Conservation (phyloP, 2,797 vertebrate species). For the Cryptoprocta ferox region DNA sequence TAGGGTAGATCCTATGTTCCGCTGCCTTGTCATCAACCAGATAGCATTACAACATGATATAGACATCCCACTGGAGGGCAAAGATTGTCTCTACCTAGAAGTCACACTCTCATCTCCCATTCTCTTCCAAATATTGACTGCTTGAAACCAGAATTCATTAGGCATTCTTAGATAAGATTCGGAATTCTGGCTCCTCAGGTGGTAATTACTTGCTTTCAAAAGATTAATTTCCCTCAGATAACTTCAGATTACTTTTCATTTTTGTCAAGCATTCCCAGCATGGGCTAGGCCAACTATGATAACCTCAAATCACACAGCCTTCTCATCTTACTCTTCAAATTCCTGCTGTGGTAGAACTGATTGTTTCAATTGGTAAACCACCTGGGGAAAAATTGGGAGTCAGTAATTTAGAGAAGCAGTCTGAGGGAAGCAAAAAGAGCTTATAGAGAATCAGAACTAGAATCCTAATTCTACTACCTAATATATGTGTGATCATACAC, state of each 20-base stretch:
- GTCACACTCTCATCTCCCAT: neutral
- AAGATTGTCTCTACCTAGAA: neutral
- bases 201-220: neutral
- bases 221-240: neutral
- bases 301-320: neutral
- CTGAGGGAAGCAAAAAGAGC: neutral
- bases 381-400: neutral
- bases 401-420: neutral
- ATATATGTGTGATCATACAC: neutral
- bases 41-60: neutral
- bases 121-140: neutral
- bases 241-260: neutral
- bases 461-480: neutral
- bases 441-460: neutral
- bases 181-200: neutral
- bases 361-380: neutral
- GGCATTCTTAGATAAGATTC: neutral
- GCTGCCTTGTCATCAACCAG: neutral
- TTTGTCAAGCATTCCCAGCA: neutral
- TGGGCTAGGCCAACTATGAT: neutral
- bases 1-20: neutral
- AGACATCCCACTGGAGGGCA: neutral
- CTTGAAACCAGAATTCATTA: neutral
- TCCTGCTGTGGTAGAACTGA: neutral
- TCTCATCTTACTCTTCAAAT: neutral